phyloP scores from a whole-genome alignment of 2,797 vertebrate genomes.

The Adrianichthys oophorus region DNA sequence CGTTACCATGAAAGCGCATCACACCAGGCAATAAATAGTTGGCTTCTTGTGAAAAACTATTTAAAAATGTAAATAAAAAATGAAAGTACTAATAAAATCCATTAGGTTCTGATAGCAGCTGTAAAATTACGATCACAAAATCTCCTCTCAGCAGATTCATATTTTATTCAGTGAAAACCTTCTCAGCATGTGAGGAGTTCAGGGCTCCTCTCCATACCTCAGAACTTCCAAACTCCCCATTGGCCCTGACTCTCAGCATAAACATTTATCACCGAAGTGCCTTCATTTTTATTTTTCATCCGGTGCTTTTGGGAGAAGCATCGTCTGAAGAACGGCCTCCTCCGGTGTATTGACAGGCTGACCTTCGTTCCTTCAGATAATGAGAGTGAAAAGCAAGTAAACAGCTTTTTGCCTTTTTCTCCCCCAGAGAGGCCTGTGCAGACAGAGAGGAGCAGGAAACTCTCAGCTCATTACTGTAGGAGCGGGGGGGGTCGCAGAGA shows the following conservation, averaged over 20 bases:
- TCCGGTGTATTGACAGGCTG: conserved; percentile 36
- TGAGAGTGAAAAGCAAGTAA: conserved; percentile 56
- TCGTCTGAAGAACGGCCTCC: conserved; percentile 27
- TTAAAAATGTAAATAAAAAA: too few species aligned
- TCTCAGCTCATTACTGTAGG: conserved; percentile 31
- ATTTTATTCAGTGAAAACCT: too few species aligned
- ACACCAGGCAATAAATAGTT: too few species aligned
- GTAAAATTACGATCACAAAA: too few species aligned
- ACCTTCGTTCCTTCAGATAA: conserved; percentile 54
- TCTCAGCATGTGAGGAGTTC: too few species aligned
- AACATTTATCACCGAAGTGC: conserved; percentile 35
- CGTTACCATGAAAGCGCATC: too few species aligned
- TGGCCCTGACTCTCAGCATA: conserved; percentile 38
- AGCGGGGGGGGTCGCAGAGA: conserved; percentile 1
- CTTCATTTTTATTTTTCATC: conserved; percentile 27
- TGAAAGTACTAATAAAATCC: too few species aligned
- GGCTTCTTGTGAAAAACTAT: too few species aligned
- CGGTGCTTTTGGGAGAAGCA: conserved; percentile 27
- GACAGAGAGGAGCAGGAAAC: conserved; percentile 11
- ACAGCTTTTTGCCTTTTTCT: conserved; percentile 32
- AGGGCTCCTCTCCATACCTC: too few species aligned
- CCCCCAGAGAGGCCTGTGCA: conserved; percentile 23
- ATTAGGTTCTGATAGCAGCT: too few species aligned
- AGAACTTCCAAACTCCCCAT: conserved; percentile 12
- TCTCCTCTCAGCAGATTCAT: too few species aligned